Evolutionary conservation across 2,888 invertebrate genomes (phyloP), one percentile per base, ranked within the genome.

Genomic region (Ochropleura plecta): DNA sequence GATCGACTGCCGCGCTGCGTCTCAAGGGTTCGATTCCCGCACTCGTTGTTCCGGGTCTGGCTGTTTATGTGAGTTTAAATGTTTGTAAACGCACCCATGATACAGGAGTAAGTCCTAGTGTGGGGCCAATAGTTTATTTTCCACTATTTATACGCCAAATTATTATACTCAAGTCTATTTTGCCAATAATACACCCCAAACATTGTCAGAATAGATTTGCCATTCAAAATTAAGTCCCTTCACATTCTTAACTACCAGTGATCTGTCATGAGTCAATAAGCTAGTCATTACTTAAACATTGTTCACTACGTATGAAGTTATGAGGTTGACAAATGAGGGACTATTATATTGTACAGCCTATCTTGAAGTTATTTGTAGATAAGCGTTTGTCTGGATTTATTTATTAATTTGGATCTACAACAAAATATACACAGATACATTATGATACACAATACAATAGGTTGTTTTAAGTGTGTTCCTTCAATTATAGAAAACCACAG

Each of bases 171-270:
- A 44, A 51, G 59, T 40, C 20, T 7, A 0, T 57, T 4, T 42
- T 57, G 51, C 10, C 6, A 46, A 65, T 55, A 46, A 20, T 5
- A 68, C 2, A 46, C 12, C 12, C 20, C 42, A 30, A 44, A 62
- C 6, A 30, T 76, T 49, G 40, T 40, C 18, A 78, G 40, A 42
- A 40, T 20, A 51, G 10, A 78, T 63, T 55, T 8, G 10, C 20
- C 49, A 51, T 49, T 40, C 9, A 46, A 40, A 65, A 73, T 59
- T 1, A 4, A 49, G 44, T 18, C 64, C 59, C 53, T 65, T 78
- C 74, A 73, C 44, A 65, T 78, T 55, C 53, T 53, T 65, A 73
- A 78, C 80, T 44, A 49, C 16, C 60, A 49, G 44, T 74, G 18
- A 62, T 80, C 75, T 78, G 65, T 80, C 60, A 49, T 74, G 40